These are phyloP conservation scores for Philypnodon macrostomus DNA, from an alignment of 2,797 vertebrate species.

Conservation along the genomic window DNA sequence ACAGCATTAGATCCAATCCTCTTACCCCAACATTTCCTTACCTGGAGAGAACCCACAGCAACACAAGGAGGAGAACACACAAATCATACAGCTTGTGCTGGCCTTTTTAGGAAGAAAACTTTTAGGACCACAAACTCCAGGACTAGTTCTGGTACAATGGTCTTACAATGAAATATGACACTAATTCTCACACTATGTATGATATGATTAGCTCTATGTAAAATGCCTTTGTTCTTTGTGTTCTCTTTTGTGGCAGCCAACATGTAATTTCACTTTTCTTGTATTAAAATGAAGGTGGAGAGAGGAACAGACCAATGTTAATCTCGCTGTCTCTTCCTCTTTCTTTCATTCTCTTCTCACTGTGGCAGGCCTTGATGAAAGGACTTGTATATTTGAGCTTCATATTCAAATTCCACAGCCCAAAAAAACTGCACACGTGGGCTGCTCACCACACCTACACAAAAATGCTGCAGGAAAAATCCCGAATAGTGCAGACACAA, in stretches of 20 bases:
- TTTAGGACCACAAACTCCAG: no score
- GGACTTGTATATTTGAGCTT: conserved; percentile 73
- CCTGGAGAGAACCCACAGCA: no score
- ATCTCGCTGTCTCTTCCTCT: conserved; percentile 61
- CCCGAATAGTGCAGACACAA: conserved; percentile 26
- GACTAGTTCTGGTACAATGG: background rate
- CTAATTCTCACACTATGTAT: conserved; percentile 7
- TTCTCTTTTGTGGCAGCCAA: conserved; percentile 49
- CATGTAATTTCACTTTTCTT: conserved; percentile 78
- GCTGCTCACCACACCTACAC: conserved; percentile 67
- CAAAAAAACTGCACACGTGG: conserved; percentile 66
- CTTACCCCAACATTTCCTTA: no score
- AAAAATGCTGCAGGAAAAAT: conserved; percentile 59
- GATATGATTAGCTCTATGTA: conserved; percentile 7
- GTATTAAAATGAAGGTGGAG: conserved; percentile 64
- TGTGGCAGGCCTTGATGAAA: conserved; percentile 68
- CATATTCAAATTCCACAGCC: conserved; percentile 69
- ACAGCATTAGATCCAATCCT: no score
- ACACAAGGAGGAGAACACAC: no score
- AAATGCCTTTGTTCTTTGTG: conserved; percentile 5
- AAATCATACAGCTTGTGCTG: no score
- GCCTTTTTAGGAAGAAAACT: no score
- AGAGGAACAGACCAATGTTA: conserved; percentile 69
- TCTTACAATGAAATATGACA: conserved; percentile 8
- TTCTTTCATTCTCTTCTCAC: conserved; percentile 48